Evolutionary conservation across 2,888 invertebrate genomes (phyloP).

Genomic region (Agriopis leucophaearia): DNA sequence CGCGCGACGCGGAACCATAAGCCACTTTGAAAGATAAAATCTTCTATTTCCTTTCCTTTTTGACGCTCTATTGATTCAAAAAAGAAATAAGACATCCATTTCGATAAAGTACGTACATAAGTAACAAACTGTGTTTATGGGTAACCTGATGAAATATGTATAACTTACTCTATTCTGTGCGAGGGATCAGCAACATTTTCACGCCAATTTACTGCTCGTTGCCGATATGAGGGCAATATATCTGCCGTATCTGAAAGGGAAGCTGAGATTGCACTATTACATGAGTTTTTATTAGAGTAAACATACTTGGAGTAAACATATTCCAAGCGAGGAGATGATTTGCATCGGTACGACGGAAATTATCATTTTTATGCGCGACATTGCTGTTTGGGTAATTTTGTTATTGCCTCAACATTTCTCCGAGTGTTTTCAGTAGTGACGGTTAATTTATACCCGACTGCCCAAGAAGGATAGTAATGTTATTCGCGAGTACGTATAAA

Average conservation of each 20-base stretch:
- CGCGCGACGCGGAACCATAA: background rate
- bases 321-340: constrained; percentile 43
- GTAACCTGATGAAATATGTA: constrained; percentile 70
- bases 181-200: constrained; percentile 70
- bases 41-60: constrained; percentile 21
- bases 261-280: constrained; percentile 73
- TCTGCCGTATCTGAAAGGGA: constrained; percentile 70
- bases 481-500: too few species aligned
- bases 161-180: constrained; percentile 66
- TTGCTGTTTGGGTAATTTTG: constrained; percentile 38
- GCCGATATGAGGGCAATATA: constrained; percentile 74
- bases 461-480: too few species aligned
- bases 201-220: constrained; percentile 70
- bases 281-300: constrained; percentile 63
- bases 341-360: constrained; percentile 51
- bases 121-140: constrained; percentile 44
- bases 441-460: too few species aligned
- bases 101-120: constrained; percentile 14
- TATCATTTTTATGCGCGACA: constrained; percentile 48
- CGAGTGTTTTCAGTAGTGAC: background rate
- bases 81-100: constrained; percentile 23
- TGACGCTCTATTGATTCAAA: constrained; percentile 6
- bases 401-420: constrained; percentile 26
- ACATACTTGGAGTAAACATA: constrained; percentile 49
- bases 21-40: constrained; percentile 9